A percentile compares a stretch with the other conserved stretches of the same genome.
phyloP scores from a whole-genome alignment of 2,797 vertebrate species.

The Eidolon dupreanum region DNA sequence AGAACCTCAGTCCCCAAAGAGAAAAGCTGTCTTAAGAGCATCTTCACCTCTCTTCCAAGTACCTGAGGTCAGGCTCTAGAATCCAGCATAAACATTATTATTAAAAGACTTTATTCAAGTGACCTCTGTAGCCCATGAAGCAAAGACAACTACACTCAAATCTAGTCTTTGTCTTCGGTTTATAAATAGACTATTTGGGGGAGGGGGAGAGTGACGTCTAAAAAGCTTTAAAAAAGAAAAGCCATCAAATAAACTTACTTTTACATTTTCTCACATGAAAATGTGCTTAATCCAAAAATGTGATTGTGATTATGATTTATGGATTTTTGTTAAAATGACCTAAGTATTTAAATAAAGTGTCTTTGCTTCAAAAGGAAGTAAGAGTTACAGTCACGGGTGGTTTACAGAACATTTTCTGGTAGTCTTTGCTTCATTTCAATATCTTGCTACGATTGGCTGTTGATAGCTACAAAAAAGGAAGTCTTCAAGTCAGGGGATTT shows the following conservation, averaged over 20 bases:
- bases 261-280: slow-evolving; percentile 45
- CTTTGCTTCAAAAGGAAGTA: slow-evolving; percentile 77
- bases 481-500: slow-evolving; percentile 86
- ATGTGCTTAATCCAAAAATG: slow-evolving; percentile 13
- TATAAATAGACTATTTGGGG: not conserved
- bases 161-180: slow-evolving; percentile 8
- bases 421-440: slow-evolving; percentile 76
- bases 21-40: not conserved
- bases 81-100: not conserved
- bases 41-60: not conserved
- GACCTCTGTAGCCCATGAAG: not conserved
- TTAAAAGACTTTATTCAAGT: not conserved
- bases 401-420: slow-evolving; percentile 81
- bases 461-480: slow-evolving; percentile 85
- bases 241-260: slow-evolving; percentile 6
- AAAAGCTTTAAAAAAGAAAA: not conserved
- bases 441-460: slow-evolving; percentile 77
- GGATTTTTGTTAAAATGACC: slow-evolving; percentile 44
- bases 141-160: slow-evolving; percentile 15
- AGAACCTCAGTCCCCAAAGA: not conserved
- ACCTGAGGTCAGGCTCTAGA: not conserved
- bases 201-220: not conserved
- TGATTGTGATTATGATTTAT: slow-evolving; percentile 36
- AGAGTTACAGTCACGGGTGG: slow-evolving; percentile 57
- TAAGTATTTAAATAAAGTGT: slow-evolving; percentile 59